phyloP scores from a whole-genome alignment of 2,888 invertebrate species.

The Pocota personata region DNA sequence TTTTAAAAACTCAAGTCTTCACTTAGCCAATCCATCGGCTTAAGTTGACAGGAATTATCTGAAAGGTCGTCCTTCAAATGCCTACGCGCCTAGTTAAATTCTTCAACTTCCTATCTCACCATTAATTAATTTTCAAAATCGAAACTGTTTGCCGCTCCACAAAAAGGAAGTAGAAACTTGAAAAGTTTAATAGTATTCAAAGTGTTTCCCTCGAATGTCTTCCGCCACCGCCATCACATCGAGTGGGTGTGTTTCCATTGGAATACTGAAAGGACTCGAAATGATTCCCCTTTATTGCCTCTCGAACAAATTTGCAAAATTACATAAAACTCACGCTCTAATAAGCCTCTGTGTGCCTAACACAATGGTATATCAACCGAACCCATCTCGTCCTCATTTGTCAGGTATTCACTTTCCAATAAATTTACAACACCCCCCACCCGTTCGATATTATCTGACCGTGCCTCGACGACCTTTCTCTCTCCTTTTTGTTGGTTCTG shows the following conservation, averaged over 20 bases:
- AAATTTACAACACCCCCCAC: conserved; percentile 55
- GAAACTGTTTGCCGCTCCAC: background rate
- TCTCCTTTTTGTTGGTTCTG: background rate
- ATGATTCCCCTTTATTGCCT: background rate
- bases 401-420: conserved; percentile 73
- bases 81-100: background rate
- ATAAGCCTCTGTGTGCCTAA: conserved; percentile 37
- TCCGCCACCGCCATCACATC: background rate
- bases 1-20: background rate
- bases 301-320: conserved; percentile 47
- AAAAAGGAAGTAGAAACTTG: background rate
- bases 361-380: conserved; percentile 45
- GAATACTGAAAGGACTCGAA: no score
- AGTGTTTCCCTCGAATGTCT: background rate
- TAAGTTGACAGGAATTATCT: background rate
- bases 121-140: conserved; percentile 1
- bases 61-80: background rate
- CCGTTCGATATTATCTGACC: conserved; percentile 62
- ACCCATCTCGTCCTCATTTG: conserved; percentile 71
- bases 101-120: background rate
- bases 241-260: no score
- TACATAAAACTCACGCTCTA: conserved; percentile 55
- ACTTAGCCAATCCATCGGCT: background rate
- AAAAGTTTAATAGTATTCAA: background rate
- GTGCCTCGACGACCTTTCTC: conserved; percentile 38